Evolutionary conservation across 2,888 invertebrate species (phyloP).

Genomic region (Thelaira solivaga): DNA sequence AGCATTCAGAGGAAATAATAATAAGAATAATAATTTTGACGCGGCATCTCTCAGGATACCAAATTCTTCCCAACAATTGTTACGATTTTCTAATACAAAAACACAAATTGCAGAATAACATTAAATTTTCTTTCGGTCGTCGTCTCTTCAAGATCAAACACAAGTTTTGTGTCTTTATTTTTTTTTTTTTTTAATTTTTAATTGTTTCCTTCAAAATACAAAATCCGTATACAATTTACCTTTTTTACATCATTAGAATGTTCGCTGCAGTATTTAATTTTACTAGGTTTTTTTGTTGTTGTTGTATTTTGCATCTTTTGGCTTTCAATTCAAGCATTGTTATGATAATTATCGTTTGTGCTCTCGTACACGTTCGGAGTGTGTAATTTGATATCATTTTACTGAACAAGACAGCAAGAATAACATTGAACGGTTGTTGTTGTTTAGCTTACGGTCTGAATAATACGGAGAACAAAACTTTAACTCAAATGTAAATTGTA

Average conservation of each 20-base stretch:
- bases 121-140: too few species aligned
- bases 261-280: constrained; percentile 28
- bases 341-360: constrained; percentile 62
- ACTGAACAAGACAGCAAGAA: constrained; percentile 49
- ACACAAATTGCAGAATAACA: too few species aligned
- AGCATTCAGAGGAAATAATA: too few species aligned
- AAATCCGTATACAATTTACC: constrained; percentile 25
- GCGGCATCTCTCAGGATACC: too few species aligned
- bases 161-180: not conserved
- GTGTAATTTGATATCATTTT: constrained; percentile 56
- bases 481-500: constrained; percentile 46
- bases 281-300: not conserved
- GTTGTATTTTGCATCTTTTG: not conserved
- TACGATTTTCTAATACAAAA: too few species aligned
- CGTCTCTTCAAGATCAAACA: too few species aligned
- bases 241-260: constrained; percentile 50
- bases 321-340: constrained; percentile 57
- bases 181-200: not conserved
- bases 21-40: too few species aligned
- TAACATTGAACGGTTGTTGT: constrained; percentile 52
- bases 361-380: constrained; percentile 29
- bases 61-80: too few species aligned
- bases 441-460: constrained; percentile 47
- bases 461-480: constrained; percentile 37
- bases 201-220: not conserved